Evolutionary conservation across 2,888 invertebrate species (phyloP).

Genomic region (Argynnis bischoffii): DNA sequence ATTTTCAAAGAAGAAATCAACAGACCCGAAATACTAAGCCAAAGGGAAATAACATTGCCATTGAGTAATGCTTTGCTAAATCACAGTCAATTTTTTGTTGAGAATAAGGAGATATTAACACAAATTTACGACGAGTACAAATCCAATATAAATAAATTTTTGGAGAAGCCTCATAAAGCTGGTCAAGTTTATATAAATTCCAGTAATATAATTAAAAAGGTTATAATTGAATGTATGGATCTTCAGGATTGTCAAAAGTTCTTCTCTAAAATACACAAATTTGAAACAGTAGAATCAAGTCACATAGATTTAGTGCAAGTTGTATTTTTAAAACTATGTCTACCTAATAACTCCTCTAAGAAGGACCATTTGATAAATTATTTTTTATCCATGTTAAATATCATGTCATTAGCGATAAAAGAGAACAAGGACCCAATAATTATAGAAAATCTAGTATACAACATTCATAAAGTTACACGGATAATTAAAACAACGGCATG

Average conservation of each 20-base stretch:
- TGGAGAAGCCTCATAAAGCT: constrained; percentile 87
- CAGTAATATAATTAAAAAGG: constrained; percentile 79
- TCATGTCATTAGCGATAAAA: constrained; percentile 76
- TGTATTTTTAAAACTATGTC: constrained; percentile 78
- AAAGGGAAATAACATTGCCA: constrained; percentile 85
- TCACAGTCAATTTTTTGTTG: constrained; percentile 63
- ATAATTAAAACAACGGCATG: constrained; percentile 57
- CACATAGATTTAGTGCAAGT: constrained; percentile 81
- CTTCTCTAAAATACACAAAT: constrained; percentile 84
- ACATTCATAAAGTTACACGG: constrained; percentile 60
- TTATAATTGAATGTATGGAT: constrained; percentile 84
- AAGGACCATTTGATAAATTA: constrained; percentile 77
- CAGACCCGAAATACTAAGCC: constrained; percentile 73
- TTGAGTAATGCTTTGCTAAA: constrained; percentile 77
- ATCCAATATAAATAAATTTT: constrained; percentile 83
- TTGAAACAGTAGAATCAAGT: constrained; percentile 82
- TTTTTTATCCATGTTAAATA: constrained; percentile 79
- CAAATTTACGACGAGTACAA: constrained; percentile 83
- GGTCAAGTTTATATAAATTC: constrained; percentile 85
- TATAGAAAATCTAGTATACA: constrained; percentile 51
- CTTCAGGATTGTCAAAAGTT: constrained; percentile 79
- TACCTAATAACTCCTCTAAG: constrained; percentile 56
- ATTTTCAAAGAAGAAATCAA: constrained; percentile 72
- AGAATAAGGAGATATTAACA: constrained; percentile 71
- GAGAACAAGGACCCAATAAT: constrained; percentile 54